Evolutionary conservation across 2,797 vertebrate genomes (phyloP).

Genomic region (Triplophysa yarkandensis): DNA sequence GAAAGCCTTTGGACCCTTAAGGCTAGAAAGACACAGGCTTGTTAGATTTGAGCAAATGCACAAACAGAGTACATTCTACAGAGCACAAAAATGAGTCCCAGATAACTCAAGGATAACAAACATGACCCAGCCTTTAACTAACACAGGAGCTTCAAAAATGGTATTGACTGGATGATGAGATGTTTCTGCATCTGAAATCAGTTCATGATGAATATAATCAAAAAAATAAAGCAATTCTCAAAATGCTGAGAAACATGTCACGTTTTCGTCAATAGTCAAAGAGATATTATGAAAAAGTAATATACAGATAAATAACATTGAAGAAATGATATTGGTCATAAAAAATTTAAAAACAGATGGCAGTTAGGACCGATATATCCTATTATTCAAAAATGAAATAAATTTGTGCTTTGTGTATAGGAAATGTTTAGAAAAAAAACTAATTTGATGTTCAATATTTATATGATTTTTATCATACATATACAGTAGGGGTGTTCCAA

Average conservation of each 20-base stretch:
- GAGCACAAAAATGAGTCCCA: background rate
- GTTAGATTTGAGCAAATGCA: slow-evolving; percentile 16
- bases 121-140: background rate
- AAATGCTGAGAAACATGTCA: background rate
- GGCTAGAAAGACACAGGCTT: slow-evolving; percentile 15
- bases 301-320: too few species aligned
- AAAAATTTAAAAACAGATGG: too few species aligned
- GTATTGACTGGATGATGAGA: background rate
- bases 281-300: too few species aligned
- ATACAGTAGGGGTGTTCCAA: too few species aligned
- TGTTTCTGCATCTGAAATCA: slow-evolving; percentile 3
- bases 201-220: background rate
- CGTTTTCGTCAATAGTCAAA: too few species aligned
- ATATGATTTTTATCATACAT: too few species aligned
- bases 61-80: background rate
- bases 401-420: too few species aligned
- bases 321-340: too few species aligned
- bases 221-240: background rate
- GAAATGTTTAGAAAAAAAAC: too few species aligned
- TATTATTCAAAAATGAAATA: too few species aligned
- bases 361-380: too few species aligned
- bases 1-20: slow-evolving; percentile 34
- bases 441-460: too few species aligned
- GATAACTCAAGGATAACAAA: slow-evolving; percentile 4
- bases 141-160: background rate